phyloP scores from a whole-genome alignment of 2,797 vertebrate species.

The Pangasius mekongensis region DNA sequence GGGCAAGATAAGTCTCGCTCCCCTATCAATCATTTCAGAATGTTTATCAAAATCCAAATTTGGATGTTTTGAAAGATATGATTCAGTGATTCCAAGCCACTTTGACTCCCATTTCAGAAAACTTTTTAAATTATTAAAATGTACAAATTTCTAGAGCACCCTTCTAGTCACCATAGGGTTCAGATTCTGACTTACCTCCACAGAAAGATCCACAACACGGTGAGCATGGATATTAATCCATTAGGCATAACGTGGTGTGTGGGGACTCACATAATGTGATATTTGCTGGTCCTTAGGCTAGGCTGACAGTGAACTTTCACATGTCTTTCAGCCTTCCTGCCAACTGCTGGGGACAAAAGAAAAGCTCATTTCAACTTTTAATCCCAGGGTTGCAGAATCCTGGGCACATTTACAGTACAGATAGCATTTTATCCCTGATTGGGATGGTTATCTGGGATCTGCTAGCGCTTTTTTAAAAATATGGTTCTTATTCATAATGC shows the following conservation, averaged over 20 bases:
- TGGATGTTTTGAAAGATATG: background rate
- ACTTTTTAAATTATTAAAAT: background rate
- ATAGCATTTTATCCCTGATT: background rate
- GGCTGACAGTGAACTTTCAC: background rate
- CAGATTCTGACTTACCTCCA: slow-evolving; percentile 65
- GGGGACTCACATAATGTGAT: background rate
- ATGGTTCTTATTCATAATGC: background rate
- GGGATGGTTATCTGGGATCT: background rate
- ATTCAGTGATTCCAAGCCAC: background rate
- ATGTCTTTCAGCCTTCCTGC: background rate
- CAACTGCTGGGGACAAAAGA: slow-evolving; percentile 21
- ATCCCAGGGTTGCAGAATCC: background rate
- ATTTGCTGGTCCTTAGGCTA: background rate
- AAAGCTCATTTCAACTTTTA: background rate
- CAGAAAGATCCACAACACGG: slow-evolving; percentile 74
- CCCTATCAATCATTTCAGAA: too few relatives aligned
- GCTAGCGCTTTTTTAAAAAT: background rate
- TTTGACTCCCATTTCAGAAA: background rate
- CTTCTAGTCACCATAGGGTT: background rate
- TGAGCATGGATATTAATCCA: slow-evolving; percentile 73
- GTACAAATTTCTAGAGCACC: background rate
- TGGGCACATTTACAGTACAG: background rate
- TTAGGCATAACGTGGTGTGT: slow-evolving; percentile 60
- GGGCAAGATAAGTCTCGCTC: background rate
- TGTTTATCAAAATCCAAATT: too few relatives aligned